Evolutionary conservation across 2,113 vertebrate species (phyloP).

Genomic region (Spea multiplicata): DNA sequence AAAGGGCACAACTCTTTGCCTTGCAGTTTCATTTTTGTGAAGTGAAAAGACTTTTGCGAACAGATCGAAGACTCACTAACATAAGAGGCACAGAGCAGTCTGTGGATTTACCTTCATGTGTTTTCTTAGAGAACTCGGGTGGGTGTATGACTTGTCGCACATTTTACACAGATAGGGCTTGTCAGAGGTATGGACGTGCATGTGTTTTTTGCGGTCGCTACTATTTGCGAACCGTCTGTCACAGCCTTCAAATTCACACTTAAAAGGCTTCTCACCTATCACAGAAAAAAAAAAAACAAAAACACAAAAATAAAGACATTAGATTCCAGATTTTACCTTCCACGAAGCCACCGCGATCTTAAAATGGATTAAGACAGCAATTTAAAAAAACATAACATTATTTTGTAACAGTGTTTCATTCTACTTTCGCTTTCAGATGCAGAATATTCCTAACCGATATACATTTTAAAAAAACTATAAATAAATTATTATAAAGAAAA

Average conservation of each 20-base stretch:
- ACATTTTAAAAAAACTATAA: no score
- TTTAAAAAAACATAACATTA: no score
- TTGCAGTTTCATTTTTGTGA: not conserved
- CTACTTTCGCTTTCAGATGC: not conserved
- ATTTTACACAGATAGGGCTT: conserved; percentile 99
- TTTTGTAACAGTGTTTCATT: no score
- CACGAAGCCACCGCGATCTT: no score
- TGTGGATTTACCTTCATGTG: conserved; percentile 92
- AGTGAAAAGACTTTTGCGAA: not conserved
- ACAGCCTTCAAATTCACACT: conserved; percentile 98
- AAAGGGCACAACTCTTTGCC: not conserved
- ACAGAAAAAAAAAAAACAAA: conserved; percentile 49
- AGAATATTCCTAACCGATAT: not conserved
- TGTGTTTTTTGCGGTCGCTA: conserved; percentile 99
- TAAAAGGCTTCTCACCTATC: conserved; percentile 97
- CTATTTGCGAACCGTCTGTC: conserved; percentile 98
- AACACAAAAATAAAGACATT: conserved; percentile 38
- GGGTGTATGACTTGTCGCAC: conserved; percentile 99
- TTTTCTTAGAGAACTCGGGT: conserved; percentile 97
- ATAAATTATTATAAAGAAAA: no score
- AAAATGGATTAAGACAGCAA: no score
- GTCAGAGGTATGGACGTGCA: conserved; percentile 98
- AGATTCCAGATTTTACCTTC: not conserved
- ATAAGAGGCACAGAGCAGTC: not conserved
- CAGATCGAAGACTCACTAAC: not conserved